Conservation (phyloP, 2,113 vertebrate species). For the Menidia beryllina region DNA sequence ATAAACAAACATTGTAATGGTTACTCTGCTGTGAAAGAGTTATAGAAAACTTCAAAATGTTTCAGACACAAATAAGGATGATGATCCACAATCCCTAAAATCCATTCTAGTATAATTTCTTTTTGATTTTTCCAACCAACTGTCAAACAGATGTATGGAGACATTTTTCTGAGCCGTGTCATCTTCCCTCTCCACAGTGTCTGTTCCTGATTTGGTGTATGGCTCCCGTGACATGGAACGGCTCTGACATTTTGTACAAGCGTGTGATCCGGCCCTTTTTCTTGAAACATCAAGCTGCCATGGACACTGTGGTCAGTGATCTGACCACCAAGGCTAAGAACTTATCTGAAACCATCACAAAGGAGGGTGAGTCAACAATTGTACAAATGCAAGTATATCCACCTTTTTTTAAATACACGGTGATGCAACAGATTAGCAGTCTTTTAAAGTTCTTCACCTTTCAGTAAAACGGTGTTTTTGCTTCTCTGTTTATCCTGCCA, state of each 20-base stretch:
- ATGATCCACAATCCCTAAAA: too few relatives aligned
- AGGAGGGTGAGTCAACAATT: slow-evolving; percentile 83
- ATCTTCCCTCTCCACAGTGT: slow-evolving; percentile 82
- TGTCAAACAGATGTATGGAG: neutral
- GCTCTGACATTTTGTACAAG: slow-evolving; percentile 88
- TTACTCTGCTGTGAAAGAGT: too few relatives aligned
- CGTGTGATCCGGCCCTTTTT: slow-evolving; percentile 88
- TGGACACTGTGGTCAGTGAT: slow-evolving; percentile 85
- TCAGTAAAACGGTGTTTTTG: neutral
- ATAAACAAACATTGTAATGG: too few relatives aligned
- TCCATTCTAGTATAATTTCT: neutral
- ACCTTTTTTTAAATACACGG: slow-evolving; percentile 3
- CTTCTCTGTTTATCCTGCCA: slow-evolving; percentile 44
- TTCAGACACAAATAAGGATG: too few relatives aligned
- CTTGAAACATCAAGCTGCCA: slow-evolving; percentile 85
- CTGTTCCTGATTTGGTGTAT: slow-evolving; percentile 98
- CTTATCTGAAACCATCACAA: slow-evolving; percentile 76
- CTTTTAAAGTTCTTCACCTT: slow-evolving; percentile 7
- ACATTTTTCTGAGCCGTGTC: neutral
- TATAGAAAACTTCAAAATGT: too few relatives aligned
- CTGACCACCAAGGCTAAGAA: slow-evolving; percentile 83
- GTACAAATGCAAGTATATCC: slow-evolving; percentile 38
- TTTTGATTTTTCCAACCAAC: neutral
- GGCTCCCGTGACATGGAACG: slow-evolving; percentile 92
- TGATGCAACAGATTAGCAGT: too few relatives aligned